phyloP scores from a whole-genome alignment of 2,888 invertebrate species.

The Sarcophaga rosellei region DNA sequence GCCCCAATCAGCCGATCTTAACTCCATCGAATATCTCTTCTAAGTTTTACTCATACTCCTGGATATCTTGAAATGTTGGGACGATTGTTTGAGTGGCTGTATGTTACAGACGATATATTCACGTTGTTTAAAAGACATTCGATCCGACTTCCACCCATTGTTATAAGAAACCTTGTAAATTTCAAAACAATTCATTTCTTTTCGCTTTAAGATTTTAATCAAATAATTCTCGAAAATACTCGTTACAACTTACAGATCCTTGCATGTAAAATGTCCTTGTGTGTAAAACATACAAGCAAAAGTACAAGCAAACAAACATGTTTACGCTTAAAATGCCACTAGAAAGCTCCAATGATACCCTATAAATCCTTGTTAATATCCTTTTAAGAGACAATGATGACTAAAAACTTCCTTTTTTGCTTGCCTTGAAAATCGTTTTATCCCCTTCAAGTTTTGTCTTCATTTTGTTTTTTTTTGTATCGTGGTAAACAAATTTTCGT shows the following conservation, averaged over 20 bases:
- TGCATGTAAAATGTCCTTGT: conserved; percentile 7
- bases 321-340: conserved; percentile 59
- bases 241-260: conserved; percentile 25
- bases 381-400: conserved; percentile 56
- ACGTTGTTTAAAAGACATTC: no score
- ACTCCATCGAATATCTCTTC: no score
- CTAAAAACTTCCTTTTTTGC: background rate
- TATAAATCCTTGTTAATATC: conserved; percentile 70
- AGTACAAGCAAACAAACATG: conserved; percentile 52
- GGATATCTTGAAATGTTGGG: no score
- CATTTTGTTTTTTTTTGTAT: conserved; percentile 29
- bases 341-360: conserved; percentile 66
- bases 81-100: no score
- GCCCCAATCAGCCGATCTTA: no score
- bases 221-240: conserved; percentile 59
- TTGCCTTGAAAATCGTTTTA: background rate
- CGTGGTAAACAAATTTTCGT: conserved; percentile 68
- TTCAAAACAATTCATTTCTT: background rate
- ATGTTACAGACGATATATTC: no score
- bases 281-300: conserved; percentile 10
- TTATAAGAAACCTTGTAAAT: no score
- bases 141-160: no score
- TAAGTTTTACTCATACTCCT: no score
- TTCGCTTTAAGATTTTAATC: conserved; percentile 55
- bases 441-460: conserved; percentile 8